These are phyloP conservation scores for Nymphalis urticae DNA, from an alignment of 2,888 invertebrate genomes.

Conservation along the genomic window DNA sequence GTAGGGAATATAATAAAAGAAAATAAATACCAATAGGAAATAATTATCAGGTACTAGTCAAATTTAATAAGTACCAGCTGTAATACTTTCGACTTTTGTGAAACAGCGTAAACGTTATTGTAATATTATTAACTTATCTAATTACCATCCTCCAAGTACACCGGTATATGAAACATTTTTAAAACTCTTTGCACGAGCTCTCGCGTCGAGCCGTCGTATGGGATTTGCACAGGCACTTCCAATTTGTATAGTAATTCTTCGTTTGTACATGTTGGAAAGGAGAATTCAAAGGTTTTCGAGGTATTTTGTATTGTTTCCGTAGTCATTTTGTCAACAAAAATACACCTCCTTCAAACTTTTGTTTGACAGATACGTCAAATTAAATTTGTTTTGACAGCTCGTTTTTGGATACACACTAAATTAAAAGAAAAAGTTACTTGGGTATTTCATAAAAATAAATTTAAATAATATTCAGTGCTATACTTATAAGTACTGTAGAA, in stretches of 20 bases:
- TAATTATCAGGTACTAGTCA: too few relatives aligned
- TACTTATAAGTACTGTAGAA: too few relatives aligned
- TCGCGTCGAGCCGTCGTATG: slow-evolving; percentile 80
- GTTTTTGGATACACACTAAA: too few relatives aligned
- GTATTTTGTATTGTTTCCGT: slow-evolving; percentile 54
- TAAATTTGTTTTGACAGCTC: too few relatives aligned
- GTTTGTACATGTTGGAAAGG: slow-evolving; percentile 82
- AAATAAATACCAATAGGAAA: too few relatives aligned
- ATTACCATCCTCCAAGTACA: slow-evolving; percentile 84
- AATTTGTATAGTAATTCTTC: slow-evolving; percentile 77
- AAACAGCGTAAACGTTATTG: background rate
- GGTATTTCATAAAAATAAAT: too few relatives aligned
- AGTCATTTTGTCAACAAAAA: slow-evolving; percentile 54
- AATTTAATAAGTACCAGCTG: too few relatives aligned
- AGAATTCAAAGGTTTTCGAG: slow-evolving; percentile 71
- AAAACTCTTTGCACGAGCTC: slow-evolving; percentile 86
- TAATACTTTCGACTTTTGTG: too few relatives aligned
- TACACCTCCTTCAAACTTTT: slow-evolving; percentile 14
- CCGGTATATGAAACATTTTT: slow-evolving; percentile 85
- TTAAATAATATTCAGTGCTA: too few relatives aligned
- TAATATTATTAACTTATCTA: slow-evolving; percentile 10
- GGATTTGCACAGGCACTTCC: slow-evolving; percentile 84
- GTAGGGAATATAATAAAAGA: too few relatives aligned
- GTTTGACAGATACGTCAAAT: background rate
- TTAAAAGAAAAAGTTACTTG: too few relatives aligned